Conservation (phyloP, 2,888 invertebrate genomes). For the Anodontia alba region DNA sequence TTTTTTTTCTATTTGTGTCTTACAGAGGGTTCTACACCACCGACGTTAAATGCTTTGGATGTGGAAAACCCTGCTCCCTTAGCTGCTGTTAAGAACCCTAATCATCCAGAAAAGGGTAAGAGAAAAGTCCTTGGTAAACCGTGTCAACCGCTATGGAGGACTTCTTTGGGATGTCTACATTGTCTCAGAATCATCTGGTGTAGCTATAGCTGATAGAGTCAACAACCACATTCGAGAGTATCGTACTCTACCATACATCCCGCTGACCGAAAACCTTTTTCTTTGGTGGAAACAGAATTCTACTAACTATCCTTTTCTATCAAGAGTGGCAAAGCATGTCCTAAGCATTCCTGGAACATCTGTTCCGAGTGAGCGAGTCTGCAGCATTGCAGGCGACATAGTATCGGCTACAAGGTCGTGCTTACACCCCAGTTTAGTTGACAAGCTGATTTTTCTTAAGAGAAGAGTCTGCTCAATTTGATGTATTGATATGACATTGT, state of each 20-base stretch:
- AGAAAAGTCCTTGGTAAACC: neutral
- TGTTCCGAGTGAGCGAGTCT: slow-evolving; percentile 2
- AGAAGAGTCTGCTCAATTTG: neutral
- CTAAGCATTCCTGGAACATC: neutral
- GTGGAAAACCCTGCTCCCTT: too few species aligned
- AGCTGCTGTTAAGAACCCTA: too few species aligned
- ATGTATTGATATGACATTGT: neutral
- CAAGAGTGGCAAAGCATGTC: neutral
- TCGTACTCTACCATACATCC: neutral
- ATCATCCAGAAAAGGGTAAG: too few species aligned
- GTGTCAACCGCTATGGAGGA: neutral
- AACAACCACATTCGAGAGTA: neutral
- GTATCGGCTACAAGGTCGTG: slow-evolving; percentile 6
- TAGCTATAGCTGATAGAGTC: neutral
- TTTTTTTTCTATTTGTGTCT: too few species aligned
- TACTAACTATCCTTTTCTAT: neutral
- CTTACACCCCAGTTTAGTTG: neutral
- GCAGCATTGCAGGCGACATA: neutral
- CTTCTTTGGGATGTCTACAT: slow-evolving; percentile 10
- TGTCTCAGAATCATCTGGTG: neutral
- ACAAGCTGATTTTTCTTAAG: slow-evolving; percentile 12
- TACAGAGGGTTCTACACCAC: too few species aligned
- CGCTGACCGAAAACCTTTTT: neutral
- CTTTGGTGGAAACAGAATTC: neutral
- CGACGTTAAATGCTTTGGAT: too few species aligned